Base-by-base conservation (phyloP, 2,797 vertebrate species). In the Apogon hyalosoma region DNA sequence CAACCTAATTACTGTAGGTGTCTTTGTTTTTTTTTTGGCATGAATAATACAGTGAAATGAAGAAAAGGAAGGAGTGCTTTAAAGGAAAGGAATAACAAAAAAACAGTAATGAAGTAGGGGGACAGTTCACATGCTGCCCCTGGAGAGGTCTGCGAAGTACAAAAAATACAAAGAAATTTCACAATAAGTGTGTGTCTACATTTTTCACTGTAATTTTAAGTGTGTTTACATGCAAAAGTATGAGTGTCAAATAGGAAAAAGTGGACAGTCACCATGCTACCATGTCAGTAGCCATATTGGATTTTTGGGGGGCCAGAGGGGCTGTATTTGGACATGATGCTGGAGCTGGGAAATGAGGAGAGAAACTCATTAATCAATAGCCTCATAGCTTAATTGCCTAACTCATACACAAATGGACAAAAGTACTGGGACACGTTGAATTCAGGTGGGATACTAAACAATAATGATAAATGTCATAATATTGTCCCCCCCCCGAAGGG, bases 1-100 rank as follows among this genome's bases (percentile, higher is more conserved):
- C 47, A 1, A 75, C 62, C 58, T 80, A 79, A 84, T 83, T 77
- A 79, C 63, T 54, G 60, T 12, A 67, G 70, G 65, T 77, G 83
- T 57, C 67, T 38, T 40, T 33, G 45, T 53, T 28, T 28, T 28
- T 28, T 28, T 33, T 74, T 41, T 49, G n/a, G n/a, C 45, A 41
- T 59, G 46, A 81, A 65, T 75, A 74, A 67, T 69, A 63, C 56
- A 67, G 52, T 0, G 7, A 42, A 57, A 54, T 69, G 40, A 72
- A 51, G 45, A 60, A 38, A 4, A 12, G 54, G 19, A n/a, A 39
- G 36, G 24, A 65, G 0, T 2, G 61, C 18, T 66, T 63, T 31
- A 40, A 45, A 54, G 28, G 21, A 12, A 46, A 15, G 58, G 45
- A 66, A 28, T 36, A 36, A 45, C 53, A 7, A 59, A 65, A 65